Evolutionary conservation across 2,797 vertebrate species (phyloP).

Genomic region (Rhyacichthys aspro): DNA sequence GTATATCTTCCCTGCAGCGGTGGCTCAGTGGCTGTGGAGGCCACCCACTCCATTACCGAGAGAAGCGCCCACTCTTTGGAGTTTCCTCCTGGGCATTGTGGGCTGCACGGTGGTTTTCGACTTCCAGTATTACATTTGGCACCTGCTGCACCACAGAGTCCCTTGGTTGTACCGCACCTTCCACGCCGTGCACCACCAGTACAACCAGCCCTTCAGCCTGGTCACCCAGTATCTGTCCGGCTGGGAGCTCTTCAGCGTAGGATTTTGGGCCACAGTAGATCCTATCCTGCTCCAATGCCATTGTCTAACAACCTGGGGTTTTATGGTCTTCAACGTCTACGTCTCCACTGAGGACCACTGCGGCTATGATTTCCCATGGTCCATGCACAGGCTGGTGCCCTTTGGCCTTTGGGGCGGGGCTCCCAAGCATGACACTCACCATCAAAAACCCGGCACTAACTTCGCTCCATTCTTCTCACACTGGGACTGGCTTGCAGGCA

Average conservation of each 20-base stretch:
- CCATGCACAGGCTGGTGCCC: conserved; percentile 81
- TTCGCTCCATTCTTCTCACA: conserved; percentile 85
- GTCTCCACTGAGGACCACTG: conserved; percentile 85
- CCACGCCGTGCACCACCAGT: conserved; percentile 84
- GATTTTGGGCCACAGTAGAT: conserved; percentile 83
- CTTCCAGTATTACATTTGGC: conserved; percentile 87
- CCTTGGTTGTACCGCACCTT: conserved; percentile 84
- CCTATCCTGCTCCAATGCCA: conserved; percentile 83
- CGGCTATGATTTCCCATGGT: conserved; percentile 86
- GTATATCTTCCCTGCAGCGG: conserved; percentile 81
- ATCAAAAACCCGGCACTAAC: conserved; percentile 80
- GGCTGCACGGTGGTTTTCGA: conserved; percentile 84
- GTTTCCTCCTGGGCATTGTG: conserved; percentile 79
- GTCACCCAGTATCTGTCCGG: conserved; percentile 84
- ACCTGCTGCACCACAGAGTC: conserved; percentile 82
- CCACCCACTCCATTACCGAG: conserved; percentile 76
- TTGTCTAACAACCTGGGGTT: conserved; percentile 83
- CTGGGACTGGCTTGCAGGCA: conserved; percentile 85
- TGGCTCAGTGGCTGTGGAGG: conserved; percentile 84
- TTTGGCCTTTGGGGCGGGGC: conserved; percentile 84
- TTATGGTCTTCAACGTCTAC: conserved; percentile 86
- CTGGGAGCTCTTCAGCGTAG: conserved; percentile 84
- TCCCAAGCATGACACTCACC: conserved; percentile 81
- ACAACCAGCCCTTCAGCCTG: conserved; percentile 82
- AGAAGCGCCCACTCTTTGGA: conserved; percentile 75